These are phyloP conservation scores for Thecocarcelia acutangulata DNA, from an alignment of 2,888 invertebrate species.

Conservation along the genomic window DNA sequence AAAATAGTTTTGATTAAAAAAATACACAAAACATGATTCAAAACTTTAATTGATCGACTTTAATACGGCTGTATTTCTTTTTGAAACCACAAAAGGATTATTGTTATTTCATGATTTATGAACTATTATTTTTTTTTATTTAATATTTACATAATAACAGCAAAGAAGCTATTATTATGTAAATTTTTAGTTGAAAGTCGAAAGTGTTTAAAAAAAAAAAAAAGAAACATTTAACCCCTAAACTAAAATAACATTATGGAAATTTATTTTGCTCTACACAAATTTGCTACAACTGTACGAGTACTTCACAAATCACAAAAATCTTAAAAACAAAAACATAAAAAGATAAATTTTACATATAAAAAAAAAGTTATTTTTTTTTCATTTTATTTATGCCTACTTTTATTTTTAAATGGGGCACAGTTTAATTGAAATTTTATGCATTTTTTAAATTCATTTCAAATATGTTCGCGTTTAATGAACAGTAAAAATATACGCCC, in stretches of 20 bases:
- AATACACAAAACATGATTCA: no score
- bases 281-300: neutral
- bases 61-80: no score
- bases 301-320: conserved; percentile 14
- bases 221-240: conserved; percentile 47
- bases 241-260: neutral
- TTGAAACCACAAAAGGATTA: no score
- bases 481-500: conserved; percentile 44
- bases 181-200: no score
- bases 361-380: neutral
- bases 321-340: neutral
- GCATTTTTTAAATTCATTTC: conserved; percentile 38
- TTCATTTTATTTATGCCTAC: conserved; percentile 11
- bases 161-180: no score
- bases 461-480: conserved; percentile 11
- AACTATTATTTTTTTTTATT: no score
- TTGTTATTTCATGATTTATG: no score
- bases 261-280: no score
- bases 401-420: conserved; percentile 33
- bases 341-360: neutral
- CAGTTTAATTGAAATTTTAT: conserved; percentile 52
- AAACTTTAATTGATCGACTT: no score
- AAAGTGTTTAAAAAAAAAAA: no score
- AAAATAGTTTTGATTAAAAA: no score
- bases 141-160: no score